These are phyloP conservation scores for Dendropsophus ebraccatus DNA, from an alignment of 2,113 vertebrate genomes.

Conservation along the genomic window DNA sequence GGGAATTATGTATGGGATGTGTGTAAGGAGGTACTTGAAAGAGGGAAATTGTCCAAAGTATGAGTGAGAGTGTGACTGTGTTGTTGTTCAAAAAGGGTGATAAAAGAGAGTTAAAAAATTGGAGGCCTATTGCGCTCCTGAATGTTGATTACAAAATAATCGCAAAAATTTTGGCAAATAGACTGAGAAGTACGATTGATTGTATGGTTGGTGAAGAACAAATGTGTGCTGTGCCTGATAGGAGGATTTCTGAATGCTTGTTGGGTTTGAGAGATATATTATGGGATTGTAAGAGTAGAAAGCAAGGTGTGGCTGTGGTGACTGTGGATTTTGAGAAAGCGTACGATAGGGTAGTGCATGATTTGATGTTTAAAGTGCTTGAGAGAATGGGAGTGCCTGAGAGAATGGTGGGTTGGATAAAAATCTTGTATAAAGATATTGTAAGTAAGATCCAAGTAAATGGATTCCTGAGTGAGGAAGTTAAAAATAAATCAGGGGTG, in stretches of 20 bases:
- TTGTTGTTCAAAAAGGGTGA: background rate
- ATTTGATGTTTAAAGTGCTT: background rate
- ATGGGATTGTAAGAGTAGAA: background rate
- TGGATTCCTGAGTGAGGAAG: background rate
- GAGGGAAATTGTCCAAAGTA: no score
- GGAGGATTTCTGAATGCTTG: background rate
- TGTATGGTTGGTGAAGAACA: no score
- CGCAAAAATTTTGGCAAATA: background rate
- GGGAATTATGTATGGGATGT: background rate
- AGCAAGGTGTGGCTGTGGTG: background rate
- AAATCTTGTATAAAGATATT: background rate
- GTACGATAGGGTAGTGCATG: background rate
- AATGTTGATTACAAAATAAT: background rate
- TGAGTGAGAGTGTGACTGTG: background rate
- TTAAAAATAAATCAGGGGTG: background rate
- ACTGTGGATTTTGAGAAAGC: slow-evolving; percentile 21
- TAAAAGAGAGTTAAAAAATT: background rate
- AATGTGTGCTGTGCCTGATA: background rate
- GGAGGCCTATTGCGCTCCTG: background rate
- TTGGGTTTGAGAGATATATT: background rate
- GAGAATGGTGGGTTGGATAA: background rate
- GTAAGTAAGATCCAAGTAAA: background rate
- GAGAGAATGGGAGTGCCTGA: background rate
- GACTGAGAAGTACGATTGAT: background rate
- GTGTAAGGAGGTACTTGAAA: no score